These are phyloP conservation scores for Pungitius pungitius DNA, from an alignment of 2,113 vertebrate species.

Conservation along the genomic window DNA sequence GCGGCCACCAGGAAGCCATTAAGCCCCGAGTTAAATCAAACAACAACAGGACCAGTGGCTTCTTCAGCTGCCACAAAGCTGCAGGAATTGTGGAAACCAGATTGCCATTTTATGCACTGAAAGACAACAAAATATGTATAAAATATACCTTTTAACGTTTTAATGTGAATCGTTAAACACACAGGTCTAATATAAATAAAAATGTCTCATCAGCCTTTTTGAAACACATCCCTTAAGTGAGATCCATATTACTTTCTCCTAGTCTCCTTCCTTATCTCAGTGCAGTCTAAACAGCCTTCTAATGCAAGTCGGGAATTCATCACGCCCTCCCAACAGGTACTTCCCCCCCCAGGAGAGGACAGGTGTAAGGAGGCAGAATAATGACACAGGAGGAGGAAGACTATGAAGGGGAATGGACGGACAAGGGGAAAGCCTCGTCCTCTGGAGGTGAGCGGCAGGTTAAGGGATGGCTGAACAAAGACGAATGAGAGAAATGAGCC, in stretches of 20 bases:
- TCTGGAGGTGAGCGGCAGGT: slow-evolving; percentile 37
- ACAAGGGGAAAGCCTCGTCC: slow-evolving; percentile 31
- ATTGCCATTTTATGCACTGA: slow-evolving; percentile 7
- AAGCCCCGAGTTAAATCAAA: slow-evolving; percentile 33
- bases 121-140: not conserved
- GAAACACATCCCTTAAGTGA: slow-evolving; percentile 10
- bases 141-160: not conserved
- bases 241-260: slow-evolving; percentile 23
- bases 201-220: slow-evolving; percentile 12
- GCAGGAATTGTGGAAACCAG: not conserved
- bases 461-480: not conserved
- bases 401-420: slow-evolving; percentile 26
- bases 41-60: not conserved
- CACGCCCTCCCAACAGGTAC: slow-evolving; percentile 39
- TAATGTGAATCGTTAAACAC: not conserved
- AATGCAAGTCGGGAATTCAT: slow-evolving; percentile 47
- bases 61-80: not conserved
- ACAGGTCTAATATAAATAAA: not conserved
- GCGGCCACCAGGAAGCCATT: slow-evolving; percentile 28
- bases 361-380: slow-evolving; percentile 21
- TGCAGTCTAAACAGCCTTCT: slow-evolving; percentile 45
- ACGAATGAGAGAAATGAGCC: not conserved
- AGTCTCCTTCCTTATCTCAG: slow-evolving; percentile 37
- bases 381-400: slow-evolving; percentile 37
- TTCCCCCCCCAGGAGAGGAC: slow-evolving; percentile 35